Conservation (phyloP, 2,797 vertebrate species). For the Enteromius afrohamiltoni region DNA sequence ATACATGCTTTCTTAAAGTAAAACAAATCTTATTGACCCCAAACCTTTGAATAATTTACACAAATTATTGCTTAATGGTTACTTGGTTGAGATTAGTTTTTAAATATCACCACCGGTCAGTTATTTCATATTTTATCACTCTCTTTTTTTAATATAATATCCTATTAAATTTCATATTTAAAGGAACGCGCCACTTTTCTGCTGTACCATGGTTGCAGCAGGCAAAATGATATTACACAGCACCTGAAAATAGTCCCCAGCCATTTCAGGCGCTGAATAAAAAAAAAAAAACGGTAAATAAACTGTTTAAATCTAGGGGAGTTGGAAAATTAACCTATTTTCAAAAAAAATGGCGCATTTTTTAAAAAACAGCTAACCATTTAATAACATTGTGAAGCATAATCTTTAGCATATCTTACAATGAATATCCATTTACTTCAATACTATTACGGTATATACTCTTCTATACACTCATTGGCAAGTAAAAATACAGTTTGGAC, state of each 20-base stretch:
- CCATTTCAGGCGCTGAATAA: too few relatives aligned
- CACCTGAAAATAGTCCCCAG: too few relatives aligned
- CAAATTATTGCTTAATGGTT: not conserved
- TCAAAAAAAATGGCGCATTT: too few relatives aligned
- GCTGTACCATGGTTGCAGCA: too few relatives aligned
- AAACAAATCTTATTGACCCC: not conserved
- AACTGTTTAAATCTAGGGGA: too few relatives aligned
- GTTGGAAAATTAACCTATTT: too few relatives aligned
- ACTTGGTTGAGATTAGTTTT: not conserved
- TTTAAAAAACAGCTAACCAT: not conserved
- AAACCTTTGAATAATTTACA: not conserved
- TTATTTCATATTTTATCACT: not conserved
- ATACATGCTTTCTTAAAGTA: too few relatives aligned
- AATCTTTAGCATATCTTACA: not conserved
- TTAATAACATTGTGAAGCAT: not conserved
- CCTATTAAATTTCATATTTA: not conserved
- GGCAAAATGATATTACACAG: too few relatives aligned
- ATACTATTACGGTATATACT: not conserved
- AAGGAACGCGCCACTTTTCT: too few relatives aligned
- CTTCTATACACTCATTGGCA: not conserved
- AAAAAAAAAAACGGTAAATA: too few relatives aligned
- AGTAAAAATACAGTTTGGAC: not conserved
- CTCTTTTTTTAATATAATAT: not conserved
- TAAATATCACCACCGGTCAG: not conserved
- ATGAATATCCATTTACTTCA: not conserved